Conservation (phyloP, 1,140 invertebrate genomes). For the Drosophila erecta region DNA sequence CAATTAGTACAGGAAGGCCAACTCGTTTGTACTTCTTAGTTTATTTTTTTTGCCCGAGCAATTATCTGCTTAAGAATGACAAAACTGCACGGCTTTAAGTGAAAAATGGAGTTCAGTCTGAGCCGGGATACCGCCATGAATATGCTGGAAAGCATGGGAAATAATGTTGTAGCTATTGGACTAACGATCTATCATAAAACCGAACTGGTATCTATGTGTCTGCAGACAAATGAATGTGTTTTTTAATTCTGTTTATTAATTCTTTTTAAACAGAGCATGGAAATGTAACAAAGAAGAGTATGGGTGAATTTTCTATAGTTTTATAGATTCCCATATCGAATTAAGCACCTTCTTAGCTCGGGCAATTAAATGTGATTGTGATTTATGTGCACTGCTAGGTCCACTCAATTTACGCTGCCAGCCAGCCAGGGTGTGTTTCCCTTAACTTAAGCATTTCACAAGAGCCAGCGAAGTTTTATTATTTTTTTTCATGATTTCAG, state of each 20-base stretch:
- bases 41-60: constrained; percentile 29
- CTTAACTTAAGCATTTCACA: constrained; percentile 66
- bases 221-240: constrained; percentile 5
- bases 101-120: constrained; percentile 22
- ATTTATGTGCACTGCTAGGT: constrained; percentile 56
- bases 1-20: constrained; percentile 64
- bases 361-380: constrained; percentile 43
- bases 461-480: constrained; percentile 32
- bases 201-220: constrained; percentile 1
- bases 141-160: constrained; percentile 16
- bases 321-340: not conserved
- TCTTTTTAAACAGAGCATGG: no score
- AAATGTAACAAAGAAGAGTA: not conserved
- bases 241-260: not conserved
- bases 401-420: constrained; percentile 41
- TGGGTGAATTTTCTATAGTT: not conserved
- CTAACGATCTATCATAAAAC: constrained; percentile 7
- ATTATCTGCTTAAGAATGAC: constrained; percentile 63
- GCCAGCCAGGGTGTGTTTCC: constrained; percentile 55
- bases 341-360: constrained; percentile 19
- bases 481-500: constrained; percentile 13
- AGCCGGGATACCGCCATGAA: not conserved
- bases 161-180: not conserved
- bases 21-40: constrained; percentile 8
- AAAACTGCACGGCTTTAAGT: constrained; percentile 41